A percentile compares a stretch with the other conserved stretches of the same genome.
These are phyloP conservation scores for Upupa epops DNA, from an alignment of 2,113 vertebrate species.

Conservation along the genomic window DNA sequence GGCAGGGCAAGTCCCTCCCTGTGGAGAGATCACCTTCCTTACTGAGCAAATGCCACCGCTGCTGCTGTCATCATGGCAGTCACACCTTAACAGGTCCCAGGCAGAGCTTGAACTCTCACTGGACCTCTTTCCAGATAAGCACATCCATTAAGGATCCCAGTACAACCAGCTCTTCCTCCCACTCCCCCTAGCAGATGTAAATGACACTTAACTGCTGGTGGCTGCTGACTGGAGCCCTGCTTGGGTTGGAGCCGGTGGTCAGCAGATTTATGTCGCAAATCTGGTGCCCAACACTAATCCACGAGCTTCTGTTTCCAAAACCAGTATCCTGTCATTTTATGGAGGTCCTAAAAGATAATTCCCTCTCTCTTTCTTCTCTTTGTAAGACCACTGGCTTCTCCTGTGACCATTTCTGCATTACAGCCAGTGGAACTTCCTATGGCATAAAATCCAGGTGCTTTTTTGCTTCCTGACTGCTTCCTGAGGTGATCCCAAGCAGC, in stretches of 20 bases:
- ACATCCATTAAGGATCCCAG: not conserved
- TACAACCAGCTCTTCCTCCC: not conserved
- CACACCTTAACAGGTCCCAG: not conserved
- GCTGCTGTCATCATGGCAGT: not conserved
- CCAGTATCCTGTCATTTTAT: not conserved
- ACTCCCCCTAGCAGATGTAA: not conserved
- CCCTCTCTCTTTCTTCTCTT: not conserved
- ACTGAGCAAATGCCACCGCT: not conserved
- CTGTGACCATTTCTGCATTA: not conserved
- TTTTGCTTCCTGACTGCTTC: not conserved
- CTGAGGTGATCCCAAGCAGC: not conserved
- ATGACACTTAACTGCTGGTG: not conserved
- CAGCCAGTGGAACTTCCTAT: not conserved
- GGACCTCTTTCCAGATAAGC: not conserved
- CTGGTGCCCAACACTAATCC: not conserved
- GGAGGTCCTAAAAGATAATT: not conserved
- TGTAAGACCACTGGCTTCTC: not conserved
- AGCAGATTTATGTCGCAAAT: not conserved
- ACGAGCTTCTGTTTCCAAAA: not conserved
- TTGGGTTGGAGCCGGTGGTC: not conserved
- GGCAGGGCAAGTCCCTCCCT: conserved; percentile 11
- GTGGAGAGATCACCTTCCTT: not conserved
- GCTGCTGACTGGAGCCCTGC: not conserved
- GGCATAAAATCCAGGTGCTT: not conserved
- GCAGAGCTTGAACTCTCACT: not conserved